Conservation (phyloP, 2,888 invertebrate genomes). For the Epistrophella euchroma region DNA sequence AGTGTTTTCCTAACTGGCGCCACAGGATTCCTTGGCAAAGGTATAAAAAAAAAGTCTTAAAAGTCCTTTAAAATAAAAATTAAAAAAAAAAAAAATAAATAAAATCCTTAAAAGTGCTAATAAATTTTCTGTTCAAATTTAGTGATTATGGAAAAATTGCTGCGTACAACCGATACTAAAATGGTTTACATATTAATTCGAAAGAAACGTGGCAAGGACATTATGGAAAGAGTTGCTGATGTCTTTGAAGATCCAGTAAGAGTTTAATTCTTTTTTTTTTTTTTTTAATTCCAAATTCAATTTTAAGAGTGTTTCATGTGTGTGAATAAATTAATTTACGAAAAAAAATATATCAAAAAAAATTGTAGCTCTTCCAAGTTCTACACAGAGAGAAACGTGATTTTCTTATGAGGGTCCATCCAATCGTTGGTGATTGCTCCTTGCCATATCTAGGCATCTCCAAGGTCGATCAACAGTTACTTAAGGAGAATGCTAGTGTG, state of each 20-base stretch:
- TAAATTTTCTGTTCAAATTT: slow-evolving; percentile 43
- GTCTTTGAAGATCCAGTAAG: slow-evolving; percentile 88
- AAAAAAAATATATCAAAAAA: slow-evolving; percentile 9
- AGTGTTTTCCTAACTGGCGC: slow-evolving; percentile 87
- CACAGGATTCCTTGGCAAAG: slow-evolving; percentile 85
- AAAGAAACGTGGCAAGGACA: slow-evolving; percentile 87
- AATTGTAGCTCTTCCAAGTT: slow-evolving; percentile 77
- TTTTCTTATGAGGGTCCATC: slow-evolving; percentile 82
- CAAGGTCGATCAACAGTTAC: slow-evolving; percentile 79
- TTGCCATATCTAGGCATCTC: slow-evolving; percentile 82
- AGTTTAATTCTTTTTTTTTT: slow-evolving; percentile 26
- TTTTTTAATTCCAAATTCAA: slow-evolving; percentile 47
- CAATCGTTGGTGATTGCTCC: slow-evolving; percentile 83
- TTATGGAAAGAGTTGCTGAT: slow-evolving; percentile 87
- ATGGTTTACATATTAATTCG: slow-evolving; percentile 86
- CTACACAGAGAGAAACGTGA: slow-evolving; percentile 78
- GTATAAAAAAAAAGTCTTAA: slow-evolving; percentile 76
- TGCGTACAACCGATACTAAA: slow-evolving; percentile 85
- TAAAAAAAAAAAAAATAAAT: background rate
- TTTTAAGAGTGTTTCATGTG: slow-evolving; percentile 8
- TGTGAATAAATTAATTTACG: slow-evolving; percentile 12
- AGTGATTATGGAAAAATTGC: slow-evolving; percentile 87
- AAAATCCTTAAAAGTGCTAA: slow-evolving; percentile 22
- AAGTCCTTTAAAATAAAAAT: background rate
- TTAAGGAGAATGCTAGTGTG: slow-evolving; percentile 84